Evolutionary conservation across 2,797 vertebrate species (phyloP), one percentile per base, ranked within the genome.

Genomic region (Artibeus lituratus): DNA sequence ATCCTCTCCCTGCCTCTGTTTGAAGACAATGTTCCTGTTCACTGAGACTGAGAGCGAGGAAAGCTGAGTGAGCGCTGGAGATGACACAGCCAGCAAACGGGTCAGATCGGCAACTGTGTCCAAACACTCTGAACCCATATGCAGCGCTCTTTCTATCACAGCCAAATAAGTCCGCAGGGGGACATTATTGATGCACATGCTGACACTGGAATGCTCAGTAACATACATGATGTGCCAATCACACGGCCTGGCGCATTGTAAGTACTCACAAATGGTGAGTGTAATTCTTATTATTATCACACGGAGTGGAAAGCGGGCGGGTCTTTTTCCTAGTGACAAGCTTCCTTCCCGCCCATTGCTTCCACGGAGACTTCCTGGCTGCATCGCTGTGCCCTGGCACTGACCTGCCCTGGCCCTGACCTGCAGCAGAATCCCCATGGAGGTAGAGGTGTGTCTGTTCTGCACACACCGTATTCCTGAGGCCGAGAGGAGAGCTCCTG

Each of bases 401-500:
- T 3, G 73, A 7, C 16, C 32, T 12, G 3, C 35, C n/a, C 78
- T 74, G 29, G 37, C 16, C 32, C 3, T 3, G 73, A 7, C 16
- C 32, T 12, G 3, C 35, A 35, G 15, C 12, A 1, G 7, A 16
- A 14, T 5, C 3, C 16, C n/a, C 14, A 15, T 0, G 32, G 74
- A 12, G n/a, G 57, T n/a, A 51, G n/a, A 16, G 7, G 2, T 47
- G 10, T 37, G 22, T 87, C 12, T 32, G 42, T 59, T 44, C 24
- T 11, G 15, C 14, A 65, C 29, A 42, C n/a, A 24, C 6, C n/a
- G 1, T 47, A 7, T n/a, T 69, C 69, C 35, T n/a, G 74, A 81
- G 22, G 10, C 49, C 14, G 22, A 5, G 51, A 18, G 53, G 67
- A 55, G 18, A 65, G 26, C 12, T 62, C 53, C 29, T 12, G n/a